A percentile compares a stretch with the other conserved stretches of the same genome.
Evolutionary conservation across 2,888 invertebrate species (phyloP).

Genomic region (Lacanobia wlatinum): DNA sequence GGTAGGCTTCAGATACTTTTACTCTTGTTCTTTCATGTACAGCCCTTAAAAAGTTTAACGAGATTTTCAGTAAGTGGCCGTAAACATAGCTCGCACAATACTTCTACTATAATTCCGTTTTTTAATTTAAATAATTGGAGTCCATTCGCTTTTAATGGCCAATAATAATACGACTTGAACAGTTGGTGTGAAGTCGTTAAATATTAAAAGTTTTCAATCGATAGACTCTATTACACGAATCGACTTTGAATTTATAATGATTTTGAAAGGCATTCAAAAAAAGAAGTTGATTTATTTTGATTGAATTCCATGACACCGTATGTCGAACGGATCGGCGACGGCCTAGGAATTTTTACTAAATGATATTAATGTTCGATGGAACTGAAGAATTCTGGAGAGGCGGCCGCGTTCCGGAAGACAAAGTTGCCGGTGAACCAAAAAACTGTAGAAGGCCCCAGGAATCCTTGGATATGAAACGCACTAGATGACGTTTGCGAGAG

Average conservation of each 20-base stretch:
- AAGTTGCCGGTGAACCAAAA: too few species aligned
- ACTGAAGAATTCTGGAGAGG: too few species aligned
- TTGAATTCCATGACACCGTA: neutral
- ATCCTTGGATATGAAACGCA: too few species aligned
- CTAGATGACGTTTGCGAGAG: too few species aligned
- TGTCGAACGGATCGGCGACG: too few species aligned
- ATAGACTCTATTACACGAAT: conserved; percentile 11
- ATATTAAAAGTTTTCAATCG: conserved; percentile 31
- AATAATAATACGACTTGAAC: conserved; percentile 26
- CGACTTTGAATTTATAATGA: neutral
- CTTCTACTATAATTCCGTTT: neutral
- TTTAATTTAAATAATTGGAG: neutral
- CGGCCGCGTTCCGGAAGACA: too few species aligned
- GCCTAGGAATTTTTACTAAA: too few species aligned
- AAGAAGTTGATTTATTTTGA: too few species aligned
- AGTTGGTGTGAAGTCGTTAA: conserved; percentile 20
- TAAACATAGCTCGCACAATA: neutral
- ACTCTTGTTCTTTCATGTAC: neutral
- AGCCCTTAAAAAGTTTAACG: neutral
- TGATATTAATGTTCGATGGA: too few species aligned
- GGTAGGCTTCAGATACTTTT: too few species aligned
- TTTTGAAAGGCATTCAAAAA: neutral
- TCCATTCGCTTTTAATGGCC: conserved; percentile 1
- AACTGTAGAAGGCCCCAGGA: too few species aligned
- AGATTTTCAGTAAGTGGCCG: neutral